A percentile compares a stretch with the other conserved stretches of the same genome.
Conservation (phyloP, 2,888 invertebrate species). For the Athalia rosae region DNA sequence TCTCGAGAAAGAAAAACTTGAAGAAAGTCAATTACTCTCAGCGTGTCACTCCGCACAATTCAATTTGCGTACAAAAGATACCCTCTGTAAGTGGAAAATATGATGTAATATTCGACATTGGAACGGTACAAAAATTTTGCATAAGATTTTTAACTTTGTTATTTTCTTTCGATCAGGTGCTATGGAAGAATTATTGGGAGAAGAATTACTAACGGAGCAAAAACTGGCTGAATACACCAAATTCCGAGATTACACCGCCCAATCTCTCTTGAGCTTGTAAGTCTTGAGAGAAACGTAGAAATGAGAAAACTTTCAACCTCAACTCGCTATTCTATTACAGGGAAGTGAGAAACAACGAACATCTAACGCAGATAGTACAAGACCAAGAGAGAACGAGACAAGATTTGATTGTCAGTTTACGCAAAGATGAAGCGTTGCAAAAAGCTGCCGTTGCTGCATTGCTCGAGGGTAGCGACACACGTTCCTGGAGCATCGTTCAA, state of each 20-base stretch:
- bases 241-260: constrained; percentile 75
- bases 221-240: constrained; percentile 80
- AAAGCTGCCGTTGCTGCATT: constrained; percentile 83
- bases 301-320: not conserved
- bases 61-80: constrained; percentile 80
- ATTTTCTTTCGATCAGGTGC: constrained; percentile 72
- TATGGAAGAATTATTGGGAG: constrained; percentile 82
- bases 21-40: constrained; percentile 81
- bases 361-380: constrained; percentile 78
- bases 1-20: constrained; percentile 80
- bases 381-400: constrained; percentile 79
- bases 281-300: constrained; percentile 59
- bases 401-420: constrained; percentile 78
- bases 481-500: constrained; percentile 85
- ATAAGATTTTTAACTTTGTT: constrained; percentile 17
- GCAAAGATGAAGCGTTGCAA: constrained; percentile 83
- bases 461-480: constrained; percentile 83
- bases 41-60: constrained; percentile 75
- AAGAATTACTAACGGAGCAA: constrained; percentile 79
- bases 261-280: constrained; percentile 80
- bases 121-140: not conserved
- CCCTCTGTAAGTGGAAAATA: constrained; percentile 73
- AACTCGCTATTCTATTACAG: constrained; percentile 62
- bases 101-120: not conserved
- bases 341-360: constrained; percentile 79